These are phyloP conservation scores for Neostethus bicornis DNA, from an alignment of 2,797 vertebrate genomes.

Conservation along the genomic window DNA sequence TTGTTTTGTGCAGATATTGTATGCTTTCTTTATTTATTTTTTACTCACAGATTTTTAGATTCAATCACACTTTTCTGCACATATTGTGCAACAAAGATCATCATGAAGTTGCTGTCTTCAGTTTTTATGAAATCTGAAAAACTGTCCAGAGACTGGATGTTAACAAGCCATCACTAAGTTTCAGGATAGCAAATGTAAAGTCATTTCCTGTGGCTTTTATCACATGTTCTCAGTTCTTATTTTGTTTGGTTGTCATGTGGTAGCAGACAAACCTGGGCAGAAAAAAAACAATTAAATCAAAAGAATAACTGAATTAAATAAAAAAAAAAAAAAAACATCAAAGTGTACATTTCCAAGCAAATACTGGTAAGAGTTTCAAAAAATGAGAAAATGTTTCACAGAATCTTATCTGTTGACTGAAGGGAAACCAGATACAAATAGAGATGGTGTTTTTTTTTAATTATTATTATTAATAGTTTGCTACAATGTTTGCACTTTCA, in stretches of 20 bases:
- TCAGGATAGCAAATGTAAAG: background rate
- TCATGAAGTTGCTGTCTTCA: background rate
- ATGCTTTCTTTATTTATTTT: no score
- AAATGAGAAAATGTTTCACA: conserved; percentile 22
- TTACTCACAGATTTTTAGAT: no score
- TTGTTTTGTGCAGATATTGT: no score
- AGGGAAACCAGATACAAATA: conserved; percentile 23
- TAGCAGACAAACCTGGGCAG: background rate
- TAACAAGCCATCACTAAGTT: background rate
- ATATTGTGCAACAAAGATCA: background rate
- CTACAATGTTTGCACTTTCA: conserved; percentile 1
- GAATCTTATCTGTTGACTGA: background rate
- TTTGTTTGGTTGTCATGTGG: background rate
- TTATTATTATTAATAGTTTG: no score
- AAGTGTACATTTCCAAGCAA: no score
- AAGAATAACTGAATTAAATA: background rate
- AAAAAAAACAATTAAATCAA: background rate
- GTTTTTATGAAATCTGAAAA: background rate
- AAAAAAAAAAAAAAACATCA: background rate
- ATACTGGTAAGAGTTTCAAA: no score
- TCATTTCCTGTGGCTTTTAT: conserved; percentile 12
- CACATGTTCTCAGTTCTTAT: background rate
- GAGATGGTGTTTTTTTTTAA: conserved; percentile 6
- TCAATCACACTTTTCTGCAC: conserved; percentile 1
- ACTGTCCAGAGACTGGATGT: background rate